Evolutionary conservation across 1,140 invertebrate genomes (phyloP).

Genomic region (Hyles euphorbiae): DNA sequence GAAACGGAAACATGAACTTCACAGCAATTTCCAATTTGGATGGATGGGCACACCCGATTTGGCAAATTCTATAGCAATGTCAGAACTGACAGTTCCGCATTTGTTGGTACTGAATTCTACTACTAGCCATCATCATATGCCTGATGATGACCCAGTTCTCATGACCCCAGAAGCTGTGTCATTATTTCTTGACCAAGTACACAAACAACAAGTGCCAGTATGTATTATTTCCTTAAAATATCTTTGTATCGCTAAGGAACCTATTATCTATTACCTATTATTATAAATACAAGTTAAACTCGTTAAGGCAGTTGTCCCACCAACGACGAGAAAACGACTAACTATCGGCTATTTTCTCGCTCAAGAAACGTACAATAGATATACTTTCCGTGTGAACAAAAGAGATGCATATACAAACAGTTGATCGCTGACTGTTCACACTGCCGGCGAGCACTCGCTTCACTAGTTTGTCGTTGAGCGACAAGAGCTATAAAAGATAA

Average conservation of each 20-base stretch:
- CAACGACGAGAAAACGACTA: no score
- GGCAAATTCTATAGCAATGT: constrained; percentile 94
- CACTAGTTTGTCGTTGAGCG: no score
- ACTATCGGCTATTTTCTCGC: no score
- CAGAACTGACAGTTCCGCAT: constrained; percentile 87
- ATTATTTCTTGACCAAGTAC: constrained; percentile 85
- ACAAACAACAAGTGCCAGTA: constrained; percentile 83
- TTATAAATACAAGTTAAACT: no score
- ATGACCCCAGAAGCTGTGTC: constrained; percentile 87
- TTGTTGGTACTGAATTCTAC: constrained; percentile 92
- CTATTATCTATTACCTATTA: neutral
- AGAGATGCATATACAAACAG: no score
- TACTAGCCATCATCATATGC: constrained; percentile 92
- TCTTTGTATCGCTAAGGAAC: no score
- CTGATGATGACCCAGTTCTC: constrained; percentile 87
- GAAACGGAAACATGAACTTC: constrained; percentile 85
- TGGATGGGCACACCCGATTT: constrained; percentile 91
- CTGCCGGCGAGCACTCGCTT: no score
- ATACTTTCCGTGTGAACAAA: no score
- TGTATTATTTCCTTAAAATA: constrained; percentile 5
- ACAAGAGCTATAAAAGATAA: no score
- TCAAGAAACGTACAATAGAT: no score
- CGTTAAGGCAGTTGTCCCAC: no score
- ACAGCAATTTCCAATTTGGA: constrained; percentile 93
- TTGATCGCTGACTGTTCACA: no score